Evolutionary conservation across 2,888 invertebrate species (phyloP).

Genomic region (Perdita meconis): DNA sequence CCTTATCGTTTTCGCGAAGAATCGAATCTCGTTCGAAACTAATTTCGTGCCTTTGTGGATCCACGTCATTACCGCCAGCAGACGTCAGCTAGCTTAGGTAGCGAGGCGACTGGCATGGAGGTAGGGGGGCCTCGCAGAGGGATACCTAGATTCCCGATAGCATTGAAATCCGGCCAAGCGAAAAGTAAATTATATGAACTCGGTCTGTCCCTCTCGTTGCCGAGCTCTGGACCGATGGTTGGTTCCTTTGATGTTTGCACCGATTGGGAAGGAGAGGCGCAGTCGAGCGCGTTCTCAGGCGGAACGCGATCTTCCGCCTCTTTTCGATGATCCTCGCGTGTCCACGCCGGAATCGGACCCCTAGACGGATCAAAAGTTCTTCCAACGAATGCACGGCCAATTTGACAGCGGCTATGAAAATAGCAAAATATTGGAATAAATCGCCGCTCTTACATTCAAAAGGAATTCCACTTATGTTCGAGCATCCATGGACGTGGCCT

Average conservation of each 20-base stretch:
- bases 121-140: conserved; percentile 10
- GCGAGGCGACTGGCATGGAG: too few relatives aligned
- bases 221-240: not conserved
- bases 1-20: conserved; percentile 65
- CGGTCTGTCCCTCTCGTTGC: conserved; percentile 52
- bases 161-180: conserved; percentile 82
- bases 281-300: conserved; percentile 51
- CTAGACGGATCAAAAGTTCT: conserved; percentile 5
- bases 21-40: conserved; percentile 82
- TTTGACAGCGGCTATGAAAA: conserved; percentile 16
- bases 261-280: conserved; percentile 54
- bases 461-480: conserved; percentile 1
- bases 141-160: conserved; percentile 81
- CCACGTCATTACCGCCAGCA: conserved; percentile 70
- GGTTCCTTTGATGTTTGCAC: conserved; percentile 45
- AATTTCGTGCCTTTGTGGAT: conserved; percentile 82
- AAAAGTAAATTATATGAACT: conserved; percentile 83
- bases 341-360: not conserved
- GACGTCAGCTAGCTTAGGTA: conserved; percentile 66
- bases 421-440: conserved; percentile 10
- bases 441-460: not conserved
- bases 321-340: conserved; percentile 55
- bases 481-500: too few relatives aligned
- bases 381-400: conserved; percentile 18
- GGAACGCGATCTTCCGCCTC: conserved; percentile 42